phyloP scores from a whole-genome alignment of 2,797 vertebrate genomes.

The Cynopterus sphinx region DNA sequence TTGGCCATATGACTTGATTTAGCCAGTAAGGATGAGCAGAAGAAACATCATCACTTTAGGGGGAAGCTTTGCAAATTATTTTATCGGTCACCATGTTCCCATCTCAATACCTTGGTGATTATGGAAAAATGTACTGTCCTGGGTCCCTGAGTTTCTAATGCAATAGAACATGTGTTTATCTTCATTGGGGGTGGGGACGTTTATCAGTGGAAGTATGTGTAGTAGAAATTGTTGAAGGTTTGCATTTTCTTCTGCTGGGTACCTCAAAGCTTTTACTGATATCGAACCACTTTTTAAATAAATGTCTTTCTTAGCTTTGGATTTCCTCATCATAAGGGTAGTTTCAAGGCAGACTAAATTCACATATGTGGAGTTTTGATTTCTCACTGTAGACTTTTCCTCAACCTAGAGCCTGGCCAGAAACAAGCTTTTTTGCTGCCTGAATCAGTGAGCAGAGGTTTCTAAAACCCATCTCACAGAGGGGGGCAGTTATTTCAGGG shows the following conservation, averaged over 20 bases:
- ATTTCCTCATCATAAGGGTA: neutral
- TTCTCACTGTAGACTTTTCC: neutral
- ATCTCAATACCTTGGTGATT: neutral
- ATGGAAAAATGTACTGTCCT: neutral
- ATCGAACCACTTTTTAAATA: neutral
- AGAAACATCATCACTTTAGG: neutral
- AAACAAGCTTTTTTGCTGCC: neutral
- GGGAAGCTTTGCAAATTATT: conserved; percentile 11
- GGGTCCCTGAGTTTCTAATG: neutral
- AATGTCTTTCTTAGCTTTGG: conserved; percentile 4
- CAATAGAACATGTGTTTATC: neutral
- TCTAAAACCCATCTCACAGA: neutral
- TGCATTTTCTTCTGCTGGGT: neutral
- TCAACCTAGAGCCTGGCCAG: neutral
- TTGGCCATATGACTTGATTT: neutral
- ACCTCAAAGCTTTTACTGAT: neutral
- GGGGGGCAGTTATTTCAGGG: neutral
- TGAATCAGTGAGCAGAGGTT: neutral
- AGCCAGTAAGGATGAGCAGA: neutral
- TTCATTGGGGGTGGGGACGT: neutral
- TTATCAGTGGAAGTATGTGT: neutral
- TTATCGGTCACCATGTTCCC: neutral
- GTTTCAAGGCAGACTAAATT: conserved; percentile 1
- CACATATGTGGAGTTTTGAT: neutral
- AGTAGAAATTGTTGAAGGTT: neutral